Percentiles rank a stretch among this genome's conserved stretches.
Conservation (phyloP, 2,113 vertebrate genomes). For the Andinoacara biseriatus region DNA sequence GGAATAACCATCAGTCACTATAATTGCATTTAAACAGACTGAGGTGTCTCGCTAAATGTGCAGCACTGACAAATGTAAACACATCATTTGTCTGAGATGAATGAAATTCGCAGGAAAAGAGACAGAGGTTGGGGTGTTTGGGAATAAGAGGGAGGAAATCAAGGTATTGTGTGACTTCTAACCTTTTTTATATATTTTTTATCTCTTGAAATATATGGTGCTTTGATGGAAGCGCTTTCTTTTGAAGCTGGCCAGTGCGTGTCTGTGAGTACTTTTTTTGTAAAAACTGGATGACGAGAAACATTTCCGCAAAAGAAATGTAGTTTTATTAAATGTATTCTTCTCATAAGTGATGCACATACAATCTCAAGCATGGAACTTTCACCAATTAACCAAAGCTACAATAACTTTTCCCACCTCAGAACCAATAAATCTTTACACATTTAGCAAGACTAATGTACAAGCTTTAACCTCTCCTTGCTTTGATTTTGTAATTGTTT, state of each 20-base stretch:
- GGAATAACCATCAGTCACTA: slow-evolving; percentile 39
- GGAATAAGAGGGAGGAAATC: neutral
- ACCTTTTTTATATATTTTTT: neutral
- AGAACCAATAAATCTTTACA: neutral
- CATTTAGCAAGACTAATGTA: neutral
- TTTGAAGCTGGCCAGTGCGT: neutral
- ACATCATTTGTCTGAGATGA: slow-evolving; percentile 16
- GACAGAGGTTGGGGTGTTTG: neutral
- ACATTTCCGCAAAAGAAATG: neutral
- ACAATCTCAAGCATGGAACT: neutral
- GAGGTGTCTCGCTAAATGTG: slow-evolving; percentile 36
- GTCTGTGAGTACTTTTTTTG: neutral
- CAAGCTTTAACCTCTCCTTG: neutral
- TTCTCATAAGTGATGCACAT: neutral
- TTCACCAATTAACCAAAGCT: neutral
- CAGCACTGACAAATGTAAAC: slow-evolving; percentile 30
- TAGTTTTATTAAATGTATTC: neutral
- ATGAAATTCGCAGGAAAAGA: neutral
- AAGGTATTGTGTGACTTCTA: neutral
- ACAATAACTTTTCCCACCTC: neutral
- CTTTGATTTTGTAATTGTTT: neutral
- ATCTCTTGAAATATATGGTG: neutral
- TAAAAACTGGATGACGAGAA: neutral
- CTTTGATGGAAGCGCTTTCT: slow-evolving; percentile 1
- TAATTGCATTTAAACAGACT: slow-evolving; percentile 54